phyloP scores from a whole-genome alignment of 2,113 vertebrate species.

The Cervus canadensis region DNA sequence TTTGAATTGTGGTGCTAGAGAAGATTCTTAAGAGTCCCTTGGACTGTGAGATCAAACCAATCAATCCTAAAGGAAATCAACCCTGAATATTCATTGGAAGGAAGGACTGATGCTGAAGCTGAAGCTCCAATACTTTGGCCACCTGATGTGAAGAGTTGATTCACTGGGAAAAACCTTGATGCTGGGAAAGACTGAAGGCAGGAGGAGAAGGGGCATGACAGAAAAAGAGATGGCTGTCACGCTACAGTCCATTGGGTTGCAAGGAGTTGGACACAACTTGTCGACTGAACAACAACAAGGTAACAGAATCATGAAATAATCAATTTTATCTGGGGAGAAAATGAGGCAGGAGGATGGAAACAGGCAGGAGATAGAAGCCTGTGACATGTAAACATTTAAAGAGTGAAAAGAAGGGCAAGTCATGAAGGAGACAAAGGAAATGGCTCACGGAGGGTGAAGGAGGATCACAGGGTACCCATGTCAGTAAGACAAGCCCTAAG shows the following conservation, averaged over 20 bases:
- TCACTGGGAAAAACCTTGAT: background rate
- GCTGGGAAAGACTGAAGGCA: background rate
- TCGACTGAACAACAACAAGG: background rate
- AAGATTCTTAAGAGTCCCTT: background rate
- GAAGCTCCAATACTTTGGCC: background rate
- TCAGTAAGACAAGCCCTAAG: background rate
- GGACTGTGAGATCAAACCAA: background rate
- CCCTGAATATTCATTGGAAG: background rate
- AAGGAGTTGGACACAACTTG: background rate
- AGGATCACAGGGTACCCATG: accelerated
- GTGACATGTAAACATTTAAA: background rate
- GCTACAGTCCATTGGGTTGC: background rate
- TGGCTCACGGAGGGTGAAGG: background rate
- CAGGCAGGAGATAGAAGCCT: background rate
- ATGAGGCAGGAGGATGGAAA: background rate
- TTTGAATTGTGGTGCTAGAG: background rate
- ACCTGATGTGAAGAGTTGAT: background rate
- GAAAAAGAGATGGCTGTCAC: background rate
- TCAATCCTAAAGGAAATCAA: background rate
- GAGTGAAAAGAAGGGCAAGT: background rate
- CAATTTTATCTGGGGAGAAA: background rate
- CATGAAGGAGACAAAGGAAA: accelerated
- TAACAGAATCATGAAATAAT: background rate
- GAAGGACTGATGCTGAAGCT: background rate
- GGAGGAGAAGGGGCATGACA: background rate